These are phyloP conservation scores for Megathymus violae DNA, from an alignment of 1,140 invertebrate species.

Conservation along the genomic window DNA sequence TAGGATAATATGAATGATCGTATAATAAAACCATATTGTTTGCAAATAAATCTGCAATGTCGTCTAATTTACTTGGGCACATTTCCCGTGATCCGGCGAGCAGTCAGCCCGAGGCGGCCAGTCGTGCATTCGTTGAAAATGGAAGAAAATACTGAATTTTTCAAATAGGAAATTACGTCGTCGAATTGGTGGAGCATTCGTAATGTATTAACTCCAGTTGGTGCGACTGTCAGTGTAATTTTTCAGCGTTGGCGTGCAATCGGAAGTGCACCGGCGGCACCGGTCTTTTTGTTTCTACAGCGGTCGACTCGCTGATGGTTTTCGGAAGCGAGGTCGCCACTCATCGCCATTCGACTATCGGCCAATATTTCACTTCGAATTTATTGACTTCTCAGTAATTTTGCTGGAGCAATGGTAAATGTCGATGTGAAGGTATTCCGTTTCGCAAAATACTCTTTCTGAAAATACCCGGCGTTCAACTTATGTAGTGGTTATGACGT, in stretches of 20 bases:
- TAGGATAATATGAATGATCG: background rate
- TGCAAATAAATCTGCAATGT: background rate
- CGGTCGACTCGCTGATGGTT: conserved; percentile 63
- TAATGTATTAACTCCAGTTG: conserved; percentile 66
- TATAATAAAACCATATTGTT: conserved; percentile 1
- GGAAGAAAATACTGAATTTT: conserved; percentile 30
- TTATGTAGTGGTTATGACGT: background rate
- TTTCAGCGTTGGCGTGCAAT: conserved; percentile 79
- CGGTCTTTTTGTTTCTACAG: conserved; percentile 73
- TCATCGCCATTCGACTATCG: conserved; percentile 60
- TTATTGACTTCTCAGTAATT: conserved; percentile 58
- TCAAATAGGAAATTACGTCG: conserved; percentile 34
- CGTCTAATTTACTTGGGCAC: conserved; percentile 29
- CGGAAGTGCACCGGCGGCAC: conserved; percentile 74
- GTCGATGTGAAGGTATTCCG: conserved; percentile 22
- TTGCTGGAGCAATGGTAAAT: conserved; percentile 23
- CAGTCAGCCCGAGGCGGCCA: conserved; percentile 21
- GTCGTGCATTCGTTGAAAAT: conserved; percentile 21
- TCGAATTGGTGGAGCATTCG: conserved; percentile 31
- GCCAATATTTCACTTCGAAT: conserved; percentile 74
- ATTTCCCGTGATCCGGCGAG: conserved; percentile 20
- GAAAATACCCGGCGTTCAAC: background rate
- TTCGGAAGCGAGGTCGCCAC: conserved; percentile 74
- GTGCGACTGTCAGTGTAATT: conserved; percentile 62
- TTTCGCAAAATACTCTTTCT: conserved; percentile 22